Evolutionary conservation across 2,113 vertebrate genomes (phyloP).

Genomic region (Bubo bubo): DNA sequence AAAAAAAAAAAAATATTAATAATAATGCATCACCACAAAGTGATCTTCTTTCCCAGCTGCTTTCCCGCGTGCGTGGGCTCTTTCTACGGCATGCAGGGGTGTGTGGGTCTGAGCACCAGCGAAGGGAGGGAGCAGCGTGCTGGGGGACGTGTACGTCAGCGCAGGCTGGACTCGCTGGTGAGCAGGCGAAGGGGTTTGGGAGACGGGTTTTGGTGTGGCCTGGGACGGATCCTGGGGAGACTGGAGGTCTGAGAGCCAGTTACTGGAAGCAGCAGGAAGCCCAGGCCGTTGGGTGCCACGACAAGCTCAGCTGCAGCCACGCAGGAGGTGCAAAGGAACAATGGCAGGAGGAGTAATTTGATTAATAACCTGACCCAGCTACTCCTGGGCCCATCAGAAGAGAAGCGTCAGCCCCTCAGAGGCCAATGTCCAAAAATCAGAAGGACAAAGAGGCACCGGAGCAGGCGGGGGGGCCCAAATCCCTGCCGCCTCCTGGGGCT

Average conservation of each 20-base stretch:
- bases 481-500: neutral
- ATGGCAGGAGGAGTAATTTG: neutral
- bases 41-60: no score
- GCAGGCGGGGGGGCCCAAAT: no score
- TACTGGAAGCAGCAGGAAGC: neutral
- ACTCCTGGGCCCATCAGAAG: neutral
- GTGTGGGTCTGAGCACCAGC: neutral
- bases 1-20: no score
- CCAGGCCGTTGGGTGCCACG: neutral
- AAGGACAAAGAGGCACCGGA: neutral
- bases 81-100: fast-evolving
- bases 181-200: neutral
- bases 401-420: neutral
- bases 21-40: neutral
- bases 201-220: neutral
- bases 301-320: neutral
- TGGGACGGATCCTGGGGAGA: neutral
- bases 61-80: neutral
- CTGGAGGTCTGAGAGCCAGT: no score
- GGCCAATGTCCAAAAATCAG: neutral
- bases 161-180: neutral
- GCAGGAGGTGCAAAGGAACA: neutral
- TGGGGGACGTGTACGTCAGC: fast-evolving
- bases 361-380: neutral
- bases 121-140: neutral